Percentiles rank a stretch among this genome's conserved stretches.
phyloP scores from a whole-genome alignment of 2,888 invertebrate genomes.

The Didymodactylos carnosus region DNA sequence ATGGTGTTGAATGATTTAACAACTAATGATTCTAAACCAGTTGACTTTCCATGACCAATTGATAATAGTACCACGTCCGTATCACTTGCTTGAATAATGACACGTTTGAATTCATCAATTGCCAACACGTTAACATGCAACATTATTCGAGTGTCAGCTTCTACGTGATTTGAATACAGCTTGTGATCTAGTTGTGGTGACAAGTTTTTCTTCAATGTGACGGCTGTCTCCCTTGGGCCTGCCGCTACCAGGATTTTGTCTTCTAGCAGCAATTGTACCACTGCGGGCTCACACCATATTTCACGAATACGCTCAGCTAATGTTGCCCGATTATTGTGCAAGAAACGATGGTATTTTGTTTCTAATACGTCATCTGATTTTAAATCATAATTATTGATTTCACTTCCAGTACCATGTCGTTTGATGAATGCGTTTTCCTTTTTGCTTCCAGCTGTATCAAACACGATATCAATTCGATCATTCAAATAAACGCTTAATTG shows the following conservation, averaged over 20 bases:
- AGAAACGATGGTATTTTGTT: neutral
- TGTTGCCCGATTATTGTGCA: neutral
- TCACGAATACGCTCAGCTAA: neutral
- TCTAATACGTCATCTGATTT: neutral
- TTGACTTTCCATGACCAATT: neutral
- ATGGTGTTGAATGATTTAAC: neutral
- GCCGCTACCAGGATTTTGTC: neutral
- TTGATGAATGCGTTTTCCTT: neutral
- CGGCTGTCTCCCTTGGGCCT: neutral
- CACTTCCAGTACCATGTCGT: neutral
- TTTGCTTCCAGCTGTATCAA: neutral
- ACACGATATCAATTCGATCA: neutral
- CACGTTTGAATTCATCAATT: neutral
- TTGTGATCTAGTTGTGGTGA: neutral
- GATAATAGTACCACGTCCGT: neutral
- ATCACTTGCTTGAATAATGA: neutral
- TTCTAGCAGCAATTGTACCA: neutral
- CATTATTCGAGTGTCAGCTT: neutral
- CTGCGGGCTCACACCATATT: neutral
- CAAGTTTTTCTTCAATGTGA: neutral
- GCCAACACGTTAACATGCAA: neutral
- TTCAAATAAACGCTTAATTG: neutral
- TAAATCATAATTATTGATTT: neutral
- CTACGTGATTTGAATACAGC: neutral
- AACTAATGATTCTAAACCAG: too few relatives aligned